These are phyloP conservation scores for Danaus melanippus DNA, from an alignment of 1,140 invertebrate genomes.

Conservation along the genomic window DNA sequence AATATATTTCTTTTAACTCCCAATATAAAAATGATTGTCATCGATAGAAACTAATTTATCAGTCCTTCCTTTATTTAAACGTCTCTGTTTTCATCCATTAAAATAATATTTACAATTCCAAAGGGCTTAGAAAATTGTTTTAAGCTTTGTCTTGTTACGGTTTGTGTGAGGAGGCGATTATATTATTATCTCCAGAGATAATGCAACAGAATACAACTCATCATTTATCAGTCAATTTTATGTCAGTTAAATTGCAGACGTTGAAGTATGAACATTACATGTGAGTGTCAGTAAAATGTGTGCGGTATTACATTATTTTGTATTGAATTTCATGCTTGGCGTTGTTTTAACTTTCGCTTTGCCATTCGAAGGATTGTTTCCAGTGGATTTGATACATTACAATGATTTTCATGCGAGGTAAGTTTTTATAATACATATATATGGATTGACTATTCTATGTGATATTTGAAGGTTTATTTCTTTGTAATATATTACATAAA, in stretches of 20 bases:
- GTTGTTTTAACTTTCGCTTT: slow-evolving; percentile 37
- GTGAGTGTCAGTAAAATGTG: slow-evolving; percentile 15
- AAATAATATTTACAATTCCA: no score
- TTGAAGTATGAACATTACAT: slow-evolving; percentile 11
- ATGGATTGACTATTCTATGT: neutral
- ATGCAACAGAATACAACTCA: no score
- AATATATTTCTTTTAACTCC: no score
- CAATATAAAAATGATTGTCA: no score
- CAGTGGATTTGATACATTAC: slow-evolving; percentile 56
- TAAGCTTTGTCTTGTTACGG: no score
- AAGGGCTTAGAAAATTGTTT: no score
- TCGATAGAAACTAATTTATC: no score
- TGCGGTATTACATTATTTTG: slow-evolving; percentile 17
- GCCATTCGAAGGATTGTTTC: slow-evolving; percentile 52
- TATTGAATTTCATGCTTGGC: slow-evolving; percentile 19
- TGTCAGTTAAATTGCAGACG: slow-evolving; percentile 16
- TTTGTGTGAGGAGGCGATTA: no score
- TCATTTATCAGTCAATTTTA: neutral
- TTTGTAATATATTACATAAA: slow-evolving; percentile 3
- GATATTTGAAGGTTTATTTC: no score
- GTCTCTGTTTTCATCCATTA: no score
- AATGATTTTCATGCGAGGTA: slow-evolving; percentile 64
- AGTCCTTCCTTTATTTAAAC: no score
- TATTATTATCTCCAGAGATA: no score
- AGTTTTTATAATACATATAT: slow-evolving; percentile 19